Percentiles rank a stretch among this genome's conserved stretches.
These are phyloP conservation scores for Brachionus manjavacas DNA, from an alignment of 1,140 invertebrate genomes.

Conservation along the genomic window DNA sequence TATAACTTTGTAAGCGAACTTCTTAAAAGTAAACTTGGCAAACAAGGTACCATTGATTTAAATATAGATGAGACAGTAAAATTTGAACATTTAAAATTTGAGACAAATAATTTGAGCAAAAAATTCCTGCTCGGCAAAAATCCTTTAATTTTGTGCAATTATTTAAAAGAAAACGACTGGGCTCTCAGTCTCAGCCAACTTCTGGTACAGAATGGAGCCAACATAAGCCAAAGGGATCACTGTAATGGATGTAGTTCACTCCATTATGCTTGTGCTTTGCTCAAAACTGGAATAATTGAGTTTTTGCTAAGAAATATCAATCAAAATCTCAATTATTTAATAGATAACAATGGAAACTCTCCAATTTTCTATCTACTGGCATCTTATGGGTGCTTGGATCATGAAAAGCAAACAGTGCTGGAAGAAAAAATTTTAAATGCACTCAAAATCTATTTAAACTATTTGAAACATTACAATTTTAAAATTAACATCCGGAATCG, in stretches of 20 bases:
- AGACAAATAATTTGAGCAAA: background rate
- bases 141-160: conserved; percentile 3
- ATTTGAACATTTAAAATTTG: conserved; percentile 11
- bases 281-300: background rate
- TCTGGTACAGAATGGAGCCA: conserved; percentile 12
- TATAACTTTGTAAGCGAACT: conserved; percentile 17
- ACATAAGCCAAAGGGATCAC: background rate
- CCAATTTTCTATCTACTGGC: conserved; percentile 13
- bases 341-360: conserved; percentile 15
- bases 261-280: conserved; percentile 34
- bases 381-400: background rate
- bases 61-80: background rate
- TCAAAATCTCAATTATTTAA: background rate
- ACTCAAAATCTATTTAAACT: background rate
- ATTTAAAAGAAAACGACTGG: conserved; percentile 26
- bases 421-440: background rate
- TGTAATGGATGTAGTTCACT: conserved; percentile 5
- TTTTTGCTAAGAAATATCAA: background rate
- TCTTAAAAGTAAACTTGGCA: background rate
- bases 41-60: background rate
- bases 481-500: background rate
- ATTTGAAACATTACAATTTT: conserved; percentile 7
- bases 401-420: background rate
- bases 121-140: conserved; percentile 30
- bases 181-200: background rate